Base-by-base conservation (phyloP, 2,888 invertebrate species). In the Troides oblongomaculatus region DNA sequence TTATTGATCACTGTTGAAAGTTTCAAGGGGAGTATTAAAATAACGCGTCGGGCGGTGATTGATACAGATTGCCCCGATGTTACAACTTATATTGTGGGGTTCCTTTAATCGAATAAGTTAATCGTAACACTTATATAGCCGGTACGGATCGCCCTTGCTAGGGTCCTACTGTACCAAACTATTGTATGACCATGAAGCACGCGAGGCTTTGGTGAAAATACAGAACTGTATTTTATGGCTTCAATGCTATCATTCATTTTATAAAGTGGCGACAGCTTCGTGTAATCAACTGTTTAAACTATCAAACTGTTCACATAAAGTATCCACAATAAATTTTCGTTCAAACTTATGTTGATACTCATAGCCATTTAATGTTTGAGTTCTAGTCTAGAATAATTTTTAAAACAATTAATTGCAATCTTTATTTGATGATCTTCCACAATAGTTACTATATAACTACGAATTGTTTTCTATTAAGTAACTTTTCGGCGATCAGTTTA, bases 101-200 rank as follows among this genome's bases (percentile, higher is more conserved):
- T 63, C 53, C 2, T 66, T 64, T 78, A 74, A 74, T 75, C 73
- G 79, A 78, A 79, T 80, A 82, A 82, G 83, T 86, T 88, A 89
- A 87, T 84, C 86, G 88, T 89, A 86, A 87, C 88, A 86, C 88
- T 85, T 85, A 86, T 79, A 84, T 77, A 79, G 81, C 81, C 79
- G 84, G 84, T 78, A 83, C 85, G 80, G 71, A 71, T 75, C 72
- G 72, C 73, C 77, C 83, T 84, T 83, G 82, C 78, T 78, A 76
- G 81, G 83, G 83, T 81, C 83, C 80, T 80, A 80, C 68, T 87
- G 84, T 86, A 84, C 79, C 81, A 81, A 78, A 72, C 71, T 73
- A 72, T 72, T 77, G 79, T 79, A 84, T 78, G 71, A 71, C 72
- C 36, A 63, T 71, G 58, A 65, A 64, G 72, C 90, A 90, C 88